phyloP scores from a whole-genome alignment of 2,797 vertebrate genomes.

The Chrysocyon brachyurus region DNA sequence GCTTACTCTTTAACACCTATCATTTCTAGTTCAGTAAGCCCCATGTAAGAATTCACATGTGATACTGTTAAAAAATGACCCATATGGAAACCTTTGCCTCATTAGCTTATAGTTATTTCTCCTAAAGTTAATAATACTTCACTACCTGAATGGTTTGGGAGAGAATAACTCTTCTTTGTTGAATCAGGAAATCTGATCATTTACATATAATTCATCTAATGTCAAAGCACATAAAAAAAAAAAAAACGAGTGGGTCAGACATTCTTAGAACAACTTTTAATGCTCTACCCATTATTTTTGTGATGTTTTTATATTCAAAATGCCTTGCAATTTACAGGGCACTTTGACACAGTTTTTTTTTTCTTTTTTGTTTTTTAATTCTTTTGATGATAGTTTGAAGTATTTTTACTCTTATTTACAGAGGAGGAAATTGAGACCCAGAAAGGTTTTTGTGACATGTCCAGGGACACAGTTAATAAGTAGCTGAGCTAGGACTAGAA shows the following conservation, averaged over 20 bases:
- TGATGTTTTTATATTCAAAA: slow-evolving; percentile 35
- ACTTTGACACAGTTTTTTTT: neutral
- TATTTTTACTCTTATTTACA: slow-evolving; percentile 20
- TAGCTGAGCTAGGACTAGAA: neutral
- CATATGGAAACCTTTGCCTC: slow-evolving; percentile 22
- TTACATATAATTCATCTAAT: neutral
- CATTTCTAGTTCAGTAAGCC: neutral
- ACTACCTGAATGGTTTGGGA: slow-evolving; percentile 13
- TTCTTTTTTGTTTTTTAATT: neutral
- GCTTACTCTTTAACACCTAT: neutral
- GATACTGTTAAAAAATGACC: neutral
- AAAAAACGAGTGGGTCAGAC: neutral
- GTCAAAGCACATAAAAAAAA: neutral
- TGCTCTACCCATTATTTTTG: neutral
- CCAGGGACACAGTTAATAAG: neutral
- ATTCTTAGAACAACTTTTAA: neutral
- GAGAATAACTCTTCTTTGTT: neutral
- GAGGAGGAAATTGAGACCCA: slow-evolving; percentile 22
- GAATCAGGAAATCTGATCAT: slow-evolving; percentile 12
- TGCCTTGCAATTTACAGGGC: neutral
- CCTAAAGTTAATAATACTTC: slow-evolving; percentile 63
- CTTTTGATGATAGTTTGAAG: neutral
- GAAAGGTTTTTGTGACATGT: neutral
- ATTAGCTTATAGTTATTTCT: neutral
- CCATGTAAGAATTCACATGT: slow-evolving; percentile 23